Evolutionary conservation across 2,113 vertebrate species (phyloP).

Genomic region (Gnathonemus longibarbis): DNA sequence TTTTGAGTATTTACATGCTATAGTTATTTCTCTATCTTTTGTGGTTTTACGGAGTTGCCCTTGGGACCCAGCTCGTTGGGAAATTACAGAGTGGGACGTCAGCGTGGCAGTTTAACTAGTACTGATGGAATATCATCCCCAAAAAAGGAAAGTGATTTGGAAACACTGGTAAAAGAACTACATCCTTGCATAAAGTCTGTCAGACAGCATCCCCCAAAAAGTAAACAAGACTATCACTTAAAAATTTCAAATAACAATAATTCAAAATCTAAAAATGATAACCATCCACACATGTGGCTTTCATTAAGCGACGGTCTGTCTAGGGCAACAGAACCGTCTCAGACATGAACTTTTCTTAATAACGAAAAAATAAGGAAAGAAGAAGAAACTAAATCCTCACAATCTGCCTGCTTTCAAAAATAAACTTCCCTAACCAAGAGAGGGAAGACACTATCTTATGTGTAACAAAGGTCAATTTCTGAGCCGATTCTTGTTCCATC

Average conservation of each 20-base stretch:
- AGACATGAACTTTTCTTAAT: neutral
- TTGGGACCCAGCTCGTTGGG: neutral
- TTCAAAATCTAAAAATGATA: neutral
- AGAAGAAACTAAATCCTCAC: neutral
- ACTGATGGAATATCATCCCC: slow-evolving; percentile 7
- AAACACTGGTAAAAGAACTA: neutral
- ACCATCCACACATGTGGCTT: slow-evolving; percentile 1
- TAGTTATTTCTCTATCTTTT: slow-evolving; percentile 8
- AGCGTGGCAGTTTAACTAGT: slow-evolving; percentile 8
- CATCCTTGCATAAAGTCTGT: neutral
- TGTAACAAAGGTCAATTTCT: neutral
- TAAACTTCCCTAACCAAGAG: neutral
- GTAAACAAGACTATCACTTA: neutral
- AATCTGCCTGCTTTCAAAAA: neutral
- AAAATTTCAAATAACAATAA: slow-evolving; percentile 11
- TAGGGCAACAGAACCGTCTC: neutral
- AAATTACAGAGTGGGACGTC: slow-evolving; percentile 5
- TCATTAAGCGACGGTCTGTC: slow-evolving; percentile 11
- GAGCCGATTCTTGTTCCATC: neutral
- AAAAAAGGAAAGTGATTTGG: neutral
- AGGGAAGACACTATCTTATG: neutral
- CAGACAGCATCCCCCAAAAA: neutral
- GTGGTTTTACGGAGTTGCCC: neutral
- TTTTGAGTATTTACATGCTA: neutral
- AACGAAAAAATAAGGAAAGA: neutral